Base-by-base conservation (phyloP, 2,797 vertebrate genomes). In the Lycodopsis pacificus region DNA sequence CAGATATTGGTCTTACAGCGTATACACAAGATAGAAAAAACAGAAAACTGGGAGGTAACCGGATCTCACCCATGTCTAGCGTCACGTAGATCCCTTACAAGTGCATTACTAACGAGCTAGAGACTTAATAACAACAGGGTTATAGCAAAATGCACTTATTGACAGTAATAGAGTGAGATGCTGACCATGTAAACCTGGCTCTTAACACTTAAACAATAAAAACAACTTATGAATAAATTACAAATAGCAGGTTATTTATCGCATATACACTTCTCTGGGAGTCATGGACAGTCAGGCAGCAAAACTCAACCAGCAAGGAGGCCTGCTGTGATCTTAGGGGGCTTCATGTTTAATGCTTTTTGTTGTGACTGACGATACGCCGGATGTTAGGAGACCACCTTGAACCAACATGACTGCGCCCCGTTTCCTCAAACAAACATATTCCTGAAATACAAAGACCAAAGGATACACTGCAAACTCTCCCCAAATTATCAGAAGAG, bases 1-100 rank as follows among this genome's bases (percentile, higher is more conserved):
- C 76, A 85, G 77, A 90, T 76, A 74, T 44, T 54, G 49, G 51
- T 65, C 63, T 71, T 56, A 65, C 8, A 64, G 44, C n/a, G 49
- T 25, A 77, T 48, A 76, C 14, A 61, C 36, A 32, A 6, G 20
- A 80, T 1, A 59, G 14, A 48, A 68, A 46, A 46, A 3, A 53
- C 30, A 34, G 20, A 25, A 38, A 53, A 72, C 51, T 25, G 22
- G n/a, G 46, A 74, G 13, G 71, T 67, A 73, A 81, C 40, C 11
- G 0, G 44, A 86, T 71, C 34, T 66, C 12, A 80, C 59, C 49
- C 2, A 66, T 57, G 65, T 77, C 40, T 65, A 49, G 30, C 51
- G 73, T 59, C n/a, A 69, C 40, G 65, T 10, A 36, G 53, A 34
- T 57, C n/a, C 12, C 56, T 71, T 30, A 22, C 15, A 70, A 65